phyloP scores from a whole-genome alignment of 2,797 vertebrate species.

The Delichon dasypus region DNA sequence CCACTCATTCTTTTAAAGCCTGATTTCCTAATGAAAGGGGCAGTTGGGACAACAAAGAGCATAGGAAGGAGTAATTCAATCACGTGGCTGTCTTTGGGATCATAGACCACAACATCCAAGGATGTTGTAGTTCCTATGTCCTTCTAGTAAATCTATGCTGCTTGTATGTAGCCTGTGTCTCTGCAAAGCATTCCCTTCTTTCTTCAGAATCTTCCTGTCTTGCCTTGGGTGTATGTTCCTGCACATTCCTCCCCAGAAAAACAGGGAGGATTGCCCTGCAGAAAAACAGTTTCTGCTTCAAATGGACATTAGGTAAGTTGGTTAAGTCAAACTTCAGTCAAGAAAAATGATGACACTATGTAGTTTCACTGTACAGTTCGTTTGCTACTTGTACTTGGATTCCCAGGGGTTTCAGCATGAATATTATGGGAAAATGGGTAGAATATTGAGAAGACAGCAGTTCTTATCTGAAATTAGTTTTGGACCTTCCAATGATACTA shows the following conservation, averaged over 20 bases:
- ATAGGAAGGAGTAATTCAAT: neutral
- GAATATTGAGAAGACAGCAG: neutral
- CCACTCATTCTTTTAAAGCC: neutral
- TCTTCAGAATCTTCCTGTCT: neutral
- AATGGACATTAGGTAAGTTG: neutral
- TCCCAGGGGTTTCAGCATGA: neutral
- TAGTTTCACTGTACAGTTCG: neutral
- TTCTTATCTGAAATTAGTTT: neutral
- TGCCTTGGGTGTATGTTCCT: neutral
- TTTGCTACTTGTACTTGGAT: neutral
- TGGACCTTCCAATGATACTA: neutral
- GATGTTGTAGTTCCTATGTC: rapidly evolving
- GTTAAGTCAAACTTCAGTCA: neutral
- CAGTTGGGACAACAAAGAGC: neutral
- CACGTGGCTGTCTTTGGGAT: rapidly evolving
- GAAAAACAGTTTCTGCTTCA: neutral
- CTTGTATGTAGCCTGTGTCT: neutral
- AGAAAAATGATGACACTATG: neutral
- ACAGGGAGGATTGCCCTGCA: neutral
- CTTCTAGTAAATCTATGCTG: neutral
- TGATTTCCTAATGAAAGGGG: neutral
- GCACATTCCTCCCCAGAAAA: neutral
- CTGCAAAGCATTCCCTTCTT: neutral
- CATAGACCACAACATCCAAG: neutral
- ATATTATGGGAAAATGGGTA: neutral